phyloP scores from a whole-genome alignment of 2,113 vertebrate genomes.

The Istiophorus platypterus region DNA sequence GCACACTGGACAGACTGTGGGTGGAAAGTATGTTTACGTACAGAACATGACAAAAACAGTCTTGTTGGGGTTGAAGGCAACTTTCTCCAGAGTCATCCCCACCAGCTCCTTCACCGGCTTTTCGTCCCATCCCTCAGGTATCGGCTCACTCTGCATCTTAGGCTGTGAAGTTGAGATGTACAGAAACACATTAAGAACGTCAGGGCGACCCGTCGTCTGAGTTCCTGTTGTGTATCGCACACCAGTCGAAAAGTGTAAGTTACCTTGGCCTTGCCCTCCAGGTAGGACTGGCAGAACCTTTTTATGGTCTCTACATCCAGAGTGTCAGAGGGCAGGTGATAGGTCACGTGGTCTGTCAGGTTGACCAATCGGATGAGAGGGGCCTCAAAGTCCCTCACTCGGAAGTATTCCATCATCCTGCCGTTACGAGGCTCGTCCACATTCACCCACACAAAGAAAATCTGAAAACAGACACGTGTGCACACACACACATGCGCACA shows the following conservation, averaged over 20 bases:
- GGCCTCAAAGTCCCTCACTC: slow-evolving; percentile 83
- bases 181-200: slow-evolving; percentile 1
- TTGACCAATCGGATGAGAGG: slow-evolving; percentile 91
- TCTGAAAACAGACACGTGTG: too few relatives aligned
- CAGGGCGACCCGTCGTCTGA: not conserved
- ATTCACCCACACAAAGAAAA: slow-evolving; percentile 90
- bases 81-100: slow-evolving; percentile 89
- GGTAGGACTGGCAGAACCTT: slow-evolving; percentile 86
- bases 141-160: slow-evolving; percentile 89
- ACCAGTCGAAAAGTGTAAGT: not conserved
- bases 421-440: slow-evolving; percentile 87
- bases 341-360: slow-evolving; percentile 85
- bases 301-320: slow-evolving; percentile 83
- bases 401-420: slow-evolving; percentile 90
- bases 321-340: slow-evolving; percentile 89
- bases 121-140: slow-evolving; percentile 90
- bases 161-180: slow-evolving; percentile 74
- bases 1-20: not conserved
- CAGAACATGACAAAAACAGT: slow-evolving; percentile 93
- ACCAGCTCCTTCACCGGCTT: slow-evolving; percentile 91
- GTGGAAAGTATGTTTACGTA: slow-evolving; percentile 77
- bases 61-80: slow-evolving; percentile 88
- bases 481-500: too few relatives aligned
- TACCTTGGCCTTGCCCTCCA: slow-evolving; percentile 90
- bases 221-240: not conserved